These are phyloP conservation scores for Etheostoma perlongum DNA, from an alignment of 2,797 vertebrate genomes.

Conservation along the genomic window DNA sequence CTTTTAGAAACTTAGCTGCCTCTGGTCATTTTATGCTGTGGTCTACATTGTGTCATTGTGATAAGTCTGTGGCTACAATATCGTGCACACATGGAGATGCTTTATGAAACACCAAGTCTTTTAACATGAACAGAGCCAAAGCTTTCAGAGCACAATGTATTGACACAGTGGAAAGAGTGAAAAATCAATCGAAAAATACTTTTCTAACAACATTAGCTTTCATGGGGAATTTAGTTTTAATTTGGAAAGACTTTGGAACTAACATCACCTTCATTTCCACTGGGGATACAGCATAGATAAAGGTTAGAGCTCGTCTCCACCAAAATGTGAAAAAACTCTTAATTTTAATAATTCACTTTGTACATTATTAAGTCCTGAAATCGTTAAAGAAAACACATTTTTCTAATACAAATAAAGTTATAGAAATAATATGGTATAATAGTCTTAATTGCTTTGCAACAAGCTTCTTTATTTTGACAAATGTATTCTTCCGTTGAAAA, in stretches of 20 bases:
- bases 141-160: slow-evolving; percentile 22
- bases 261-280: slow-evolving; percentile 1
- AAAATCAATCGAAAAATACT: slow-evolving; percentile 38
- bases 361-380: background rate
- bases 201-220: slow-evolving; percentile 39
- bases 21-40: background rate
- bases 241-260: slow-evolving; percentile 37
- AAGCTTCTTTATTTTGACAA: background rate
- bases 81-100: slow-evolving; percentile 14
- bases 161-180: slow-evolving; percentile 22
- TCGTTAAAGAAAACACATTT: background rate
- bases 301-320: slow-evolving; percentile 19
- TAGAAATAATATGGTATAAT: background rate
- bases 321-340: background rate
- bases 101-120: slow-evolving; percentile 9
- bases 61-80: background rate
- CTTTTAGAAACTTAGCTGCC: background rate
- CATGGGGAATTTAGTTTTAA: slow-evolving; percentile 40
- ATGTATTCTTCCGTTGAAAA: background rate
- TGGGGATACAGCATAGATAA: background rate
- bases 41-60: background rate
- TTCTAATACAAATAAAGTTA: slow-evolving; percentile 2
- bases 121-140: slow-evolving; percentile 17
- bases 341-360: background rate
- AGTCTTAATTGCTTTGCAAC: background rate